These are phyloP conservation scores for Rotaria socialis DNA, from an alignment of 2,888 invertebrate genomes.

Conservation along the genomic window DNA sequence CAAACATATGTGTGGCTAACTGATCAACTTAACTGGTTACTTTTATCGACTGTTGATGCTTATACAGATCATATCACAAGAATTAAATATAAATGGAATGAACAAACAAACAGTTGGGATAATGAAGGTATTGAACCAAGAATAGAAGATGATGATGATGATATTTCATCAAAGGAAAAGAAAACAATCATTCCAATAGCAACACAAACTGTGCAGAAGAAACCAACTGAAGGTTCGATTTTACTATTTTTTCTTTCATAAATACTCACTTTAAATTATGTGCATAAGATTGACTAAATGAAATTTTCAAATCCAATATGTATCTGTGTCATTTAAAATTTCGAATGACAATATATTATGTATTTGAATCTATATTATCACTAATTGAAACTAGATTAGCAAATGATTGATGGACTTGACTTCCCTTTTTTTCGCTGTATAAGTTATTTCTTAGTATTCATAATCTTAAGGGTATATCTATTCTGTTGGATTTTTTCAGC, in stretches of 20 bases:
- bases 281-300: too few relatives aligned
- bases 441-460: too few relatives aligned
- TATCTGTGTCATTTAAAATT: too few relatives aligned
- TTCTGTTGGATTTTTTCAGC: too few relatives aligned
- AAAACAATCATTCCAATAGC: background rate
- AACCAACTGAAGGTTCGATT: background rate
- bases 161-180: background rate
- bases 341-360: too few relatives aligned
- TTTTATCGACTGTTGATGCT: conserved; percentile 12
- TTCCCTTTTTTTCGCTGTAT: too few relatives aligned
- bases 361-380: too few relatives aligned
- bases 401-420: too few relatives aligned
- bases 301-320: too few relatives aligned
- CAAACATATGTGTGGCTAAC: background rate
- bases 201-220: background rate
- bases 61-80: conserved; percentile 45
- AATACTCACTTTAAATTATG: too few relatives aligned
- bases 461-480: too few relatives aligned
- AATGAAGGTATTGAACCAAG: conserved; percentile 1
- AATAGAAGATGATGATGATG: background rate
- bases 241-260: background rate
- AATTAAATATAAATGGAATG: conserved; percentile 44
- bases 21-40: background rate
- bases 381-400: too few relatives aligned
- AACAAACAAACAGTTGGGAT: conserved; percentile 41